Conservation (phyloP, 2,113 vertebrate species). For the Acanthisitta chloris region DNA sequence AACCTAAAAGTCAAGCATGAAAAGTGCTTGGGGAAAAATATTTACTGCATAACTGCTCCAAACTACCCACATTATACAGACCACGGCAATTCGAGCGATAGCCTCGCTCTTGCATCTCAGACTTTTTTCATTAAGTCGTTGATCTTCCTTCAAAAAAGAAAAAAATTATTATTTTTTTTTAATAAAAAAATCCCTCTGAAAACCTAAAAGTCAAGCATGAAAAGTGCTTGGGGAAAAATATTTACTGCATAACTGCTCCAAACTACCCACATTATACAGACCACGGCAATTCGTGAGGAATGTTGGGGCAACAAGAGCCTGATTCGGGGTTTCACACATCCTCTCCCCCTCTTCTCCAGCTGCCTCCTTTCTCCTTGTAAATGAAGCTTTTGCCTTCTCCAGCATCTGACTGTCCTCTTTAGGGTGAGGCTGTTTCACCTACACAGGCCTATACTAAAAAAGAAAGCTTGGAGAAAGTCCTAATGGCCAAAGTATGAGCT, state of each 20-base stretch:
- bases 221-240: slow-evolving; percentile 60
- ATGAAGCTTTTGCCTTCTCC: not conserved
- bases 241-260: slow-evolving; percentile 61
- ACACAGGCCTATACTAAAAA: not conserved
- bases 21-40: slow-evolving; percentile 60
- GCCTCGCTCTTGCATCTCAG: slow-evolving; percentile 64
- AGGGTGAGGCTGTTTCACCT: not conserved
- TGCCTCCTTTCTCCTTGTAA: not conserved
- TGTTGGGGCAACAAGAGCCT: not conserved
- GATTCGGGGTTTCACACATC: not conserved
- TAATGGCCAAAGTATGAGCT: not conserved
- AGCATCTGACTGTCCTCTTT: not conserved
- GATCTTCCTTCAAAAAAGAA: slow-evolving; percentile 65
- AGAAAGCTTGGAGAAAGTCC: not conserved
- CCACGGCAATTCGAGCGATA: slow-evolving; percentile 30
- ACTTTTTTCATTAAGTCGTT: slow-evolving; percentile 73
- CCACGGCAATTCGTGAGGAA: slow-evolving; percentile 43
- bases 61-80: slow-evolving; percentile 60
- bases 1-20: slow-evolving; percentile 34
- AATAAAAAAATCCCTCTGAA: slow-evolving; percentile 27
- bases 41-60: slow-evolving; percentile 61
- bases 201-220: slow-evolving; percentile 34
- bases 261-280: slow-evolving; percentile 60
- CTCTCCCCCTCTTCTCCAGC: slow-evolving; percentile 4
- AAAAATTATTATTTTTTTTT: not conserved